Evolutionary conservation across 1,140 invertebrate genomes (phyloP), one percentile per base, ranked within the genome.

Genomic region (Camponotus vicinus): DNA sequence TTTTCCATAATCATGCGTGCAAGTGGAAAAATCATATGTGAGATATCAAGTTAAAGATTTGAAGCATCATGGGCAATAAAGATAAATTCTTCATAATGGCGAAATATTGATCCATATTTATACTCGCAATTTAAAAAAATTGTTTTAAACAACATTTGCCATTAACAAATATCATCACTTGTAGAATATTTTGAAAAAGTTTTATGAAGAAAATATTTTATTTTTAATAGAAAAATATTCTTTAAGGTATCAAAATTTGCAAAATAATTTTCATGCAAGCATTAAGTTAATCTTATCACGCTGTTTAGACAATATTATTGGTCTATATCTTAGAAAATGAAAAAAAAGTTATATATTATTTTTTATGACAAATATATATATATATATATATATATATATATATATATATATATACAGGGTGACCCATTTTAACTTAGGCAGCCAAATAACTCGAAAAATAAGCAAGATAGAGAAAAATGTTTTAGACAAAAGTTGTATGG

Each of bases 11-110:
- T 42, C 34, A 18, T 13, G n/a, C 11, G 32, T 27, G 9, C 4
- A 42, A n/a, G 49, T 15, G 40, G 40, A 80, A 80, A 80, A 27
- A 70, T 80, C 64, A 42, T 9, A 18, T 80, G 32, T 42, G 49
- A 57, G 34, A 70, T n/a, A 55, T 57, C 55, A 70, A 21, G 49
- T 57, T 18, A 64, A 63, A 27, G 34, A 80, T n/a, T 37, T n/a
- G 3, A 69, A 69, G 32, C 32, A 64, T 4, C 57, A 34, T 27
- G 7, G 5, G 8, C 2, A 37, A 55, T 66, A 3, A 63, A 63
- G 15, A n/a, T 63, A 52, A 66, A 52, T 11, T 76, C 75, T 59
- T 27, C 5, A 45, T 45, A 42, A 34, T 61, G n/a, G 4, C 21
- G 15, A 61, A 76, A 57, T 40, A 18, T 42, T 40, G 1, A 45